These are phyloP conservation scores for Peromyscus californicus DNA, from an alignment of 2,113 vertebrate species.

Conservation along the genomic window DNA sequence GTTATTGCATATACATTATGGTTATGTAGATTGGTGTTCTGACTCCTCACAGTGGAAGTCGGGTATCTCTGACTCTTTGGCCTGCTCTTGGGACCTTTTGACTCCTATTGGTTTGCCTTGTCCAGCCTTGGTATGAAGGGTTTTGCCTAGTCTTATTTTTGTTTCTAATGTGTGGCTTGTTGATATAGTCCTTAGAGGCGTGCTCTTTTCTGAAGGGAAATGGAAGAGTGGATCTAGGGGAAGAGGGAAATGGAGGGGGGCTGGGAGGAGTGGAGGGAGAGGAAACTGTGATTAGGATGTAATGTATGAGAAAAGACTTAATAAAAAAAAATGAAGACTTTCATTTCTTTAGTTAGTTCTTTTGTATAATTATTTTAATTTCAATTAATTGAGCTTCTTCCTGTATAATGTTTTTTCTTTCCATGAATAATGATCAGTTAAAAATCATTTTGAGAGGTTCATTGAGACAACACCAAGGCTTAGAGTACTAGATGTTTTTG, in stretches of 20 bases:
- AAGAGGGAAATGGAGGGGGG: background rate
- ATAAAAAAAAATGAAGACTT: background rate
- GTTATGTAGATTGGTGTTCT: background rate
- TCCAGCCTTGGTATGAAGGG: too few species aligned
- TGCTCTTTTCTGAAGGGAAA: background rate
- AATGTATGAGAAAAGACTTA: background rate
- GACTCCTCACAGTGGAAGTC: background rate
- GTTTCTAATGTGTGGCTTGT: background rate
- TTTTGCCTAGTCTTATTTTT: background rate
- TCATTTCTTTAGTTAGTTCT: background rate
- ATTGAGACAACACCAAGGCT: background rate
- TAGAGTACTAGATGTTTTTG: background rate
- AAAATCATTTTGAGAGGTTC: background rate
- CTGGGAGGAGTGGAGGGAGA: background rate
- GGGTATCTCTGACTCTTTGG: background rate
- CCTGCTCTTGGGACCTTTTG: background rate
- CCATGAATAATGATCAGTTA: background rate
- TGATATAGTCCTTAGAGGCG: background rate
- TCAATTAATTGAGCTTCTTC: background rate
- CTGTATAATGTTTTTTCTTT: background rate
- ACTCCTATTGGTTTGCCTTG: background rate
- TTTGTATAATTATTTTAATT: background rate
- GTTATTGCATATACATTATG: background rate
- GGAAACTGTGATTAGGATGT: background rate
- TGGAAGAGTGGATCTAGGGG: background rate